Evolutionary conservation across 2,888 invertebrate genomes (phyloP).

Genomic region (Lingula anatina): DNA sequence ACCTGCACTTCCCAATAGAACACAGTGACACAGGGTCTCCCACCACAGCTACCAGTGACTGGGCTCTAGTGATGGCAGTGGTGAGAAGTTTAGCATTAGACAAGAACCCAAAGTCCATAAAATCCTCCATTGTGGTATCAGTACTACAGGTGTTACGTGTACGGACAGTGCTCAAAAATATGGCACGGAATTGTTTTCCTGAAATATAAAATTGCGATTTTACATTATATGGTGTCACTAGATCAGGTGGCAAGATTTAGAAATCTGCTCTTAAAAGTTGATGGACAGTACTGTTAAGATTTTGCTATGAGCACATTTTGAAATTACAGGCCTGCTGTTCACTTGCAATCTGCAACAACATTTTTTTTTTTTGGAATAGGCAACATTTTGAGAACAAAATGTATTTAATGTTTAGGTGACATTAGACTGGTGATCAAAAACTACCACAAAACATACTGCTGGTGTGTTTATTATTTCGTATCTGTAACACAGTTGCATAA

Average conservation of each 20-base stretch:
- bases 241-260: not conserved
- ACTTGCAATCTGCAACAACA: too few species aligned
- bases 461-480: too few species aligned
- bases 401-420: too few species aligned
- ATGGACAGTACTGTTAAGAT: too few species aligned
- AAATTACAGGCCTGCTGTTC: too few species aligned
- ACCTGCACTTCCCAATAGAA: slow-evolving; percentile 71
- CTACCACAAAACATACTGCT: too few species aligned
- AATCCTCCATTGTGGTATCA: slow-evolving; percentile 55
- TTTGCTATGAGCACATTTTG: too few species aligned
- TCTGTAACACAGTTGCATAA: too few species aligned
- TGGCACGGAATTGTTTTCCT: slow-evolving; percentile 77
- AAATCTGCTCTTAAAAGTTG: too few species aligned
- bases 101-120: slow-evolving; percentile 68
- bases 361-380: too few species aligned
- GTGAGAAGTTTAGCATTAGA: slow-evolving; percentile 77
- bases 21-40: slow-evolving; percentile 80
- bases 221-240: not conserved
- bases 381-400: not conserved
- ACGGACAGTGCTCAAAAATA: slow-evolving; percentile 73
- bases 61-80: slow-evolving; percentile 77
- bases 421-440: too few species aligned
- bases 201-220: slow-evolving; percentile 13
- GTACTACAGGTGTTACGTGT: slow-evolving; percentile 68
- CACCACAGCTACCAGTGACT: slow-evolving; percentile 75